Evolutionary conservation across 2,888 invertebrate species (phyloP).

Genomic region (Alcis repandata): DNA sequence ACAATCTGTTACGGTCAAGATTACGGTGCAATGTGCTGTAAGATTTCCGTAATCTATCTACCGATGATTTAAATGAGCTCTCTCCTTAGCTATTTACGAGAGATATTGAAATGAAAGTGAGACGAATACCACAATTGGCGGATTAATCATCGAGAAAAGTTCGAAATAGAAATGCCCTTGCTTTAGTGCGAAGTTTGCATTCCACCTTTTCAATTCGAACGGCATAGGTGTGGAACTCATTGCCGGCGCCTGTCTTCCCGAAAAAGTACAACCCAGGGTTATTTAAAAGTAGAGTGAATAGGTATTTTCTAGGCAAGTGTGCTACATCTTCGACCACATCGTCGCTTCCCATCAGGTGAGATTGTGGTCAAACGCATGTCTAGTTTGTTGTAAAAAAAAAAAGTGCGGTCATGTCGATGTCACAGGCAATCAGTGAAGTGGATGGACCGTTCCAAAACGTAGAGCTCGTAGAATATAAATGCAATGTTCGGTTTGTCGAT

Average conservation of each 20-base stretch:
- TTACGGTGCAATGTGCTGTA: conserved; percentile 35
- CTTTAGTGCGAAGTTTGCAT: conserved; percentile 30
- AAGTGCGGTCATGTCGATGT: conserved; percentile 35
- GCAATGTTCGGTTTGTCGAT: not conserved
- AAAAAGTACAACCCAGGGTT: too few species aligned
- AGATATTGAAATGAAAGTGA: conserved; percentile 81
- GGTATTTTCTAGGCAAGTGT: too few species aligned
- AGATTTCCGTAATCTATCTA: conserved; percentile 35
- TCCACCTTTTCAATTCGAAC: too few species aligned
- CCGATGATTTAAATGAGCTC: conserved; percentile 39
- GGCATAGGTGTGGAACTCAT: too few species aligned
- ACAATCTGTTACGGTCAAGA: conserved; percentile 12
- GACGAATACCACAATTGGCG: conserved; percentile 70
- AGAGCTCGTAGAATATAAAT: not conserved
- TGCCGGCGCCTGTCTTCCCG: too few species aligned
- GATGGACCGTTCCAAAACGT: conserved; percentile 20
- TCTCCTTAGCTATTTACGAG: conserved; percentile 49
- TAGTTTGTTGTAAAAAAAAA: too few species aligned
- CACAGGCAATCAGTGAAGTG: conserved; percentile 41
- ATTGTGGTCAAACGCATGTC: too few species aligned
- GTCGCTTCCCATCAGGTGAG: too few species aligned
- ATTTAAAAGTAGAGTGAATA: too few species aligned
- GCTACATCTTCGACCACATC: too few species aligned
- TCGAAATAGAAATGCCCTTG: conserved; percentile 60
- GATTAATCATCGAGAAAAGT: conserved; percentile 60